A percentile compares a stretch with the other conserved stretches of the same genome.
phyloP scores from a whole-genome alignment of 2,888 invertebrate genomes.

The Oxyteleia sp. region DNA sequence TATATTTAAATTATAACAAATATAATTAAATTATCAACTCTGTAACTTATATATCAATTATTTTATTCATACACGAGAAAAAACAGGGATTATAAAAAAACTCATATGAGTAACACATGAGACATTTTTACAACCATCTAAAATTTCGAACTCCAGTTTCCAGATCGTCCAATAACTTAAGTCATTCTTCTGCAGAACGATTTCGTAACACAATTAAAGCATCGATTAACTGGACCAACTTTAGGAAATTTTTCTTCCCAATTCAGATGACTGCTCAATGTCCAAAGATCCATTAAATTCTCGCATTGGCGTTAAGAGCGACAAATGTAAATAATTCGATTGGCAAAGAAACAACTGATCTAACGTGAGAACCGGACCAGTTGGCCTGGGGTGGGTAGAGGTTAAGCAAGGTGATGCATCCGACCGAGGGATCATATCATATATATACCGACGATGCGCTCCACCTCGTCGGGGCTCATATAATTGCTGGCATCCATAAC shows the following conservation, averaged over 20 bases:
- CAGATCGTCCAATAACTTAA: too few relatives aligned
- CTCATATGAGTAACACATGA: too few relatives aligned
- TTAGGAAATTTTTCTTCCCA: neutral
- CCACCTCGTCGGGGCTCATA: conserved; percentile 86
- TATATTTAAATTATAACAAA: too few relatives aligned
- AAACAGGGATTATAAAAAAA: too few relatives aligned
- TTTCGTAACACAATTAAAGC: neutral
- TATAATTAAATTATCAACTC: too few relatives aligned
- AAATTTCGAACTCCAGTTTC: too few relatives aligned
- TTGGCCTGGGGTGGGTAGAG: conserved; percentile 76
- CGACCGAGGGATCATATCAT: conserved; percentile 84
- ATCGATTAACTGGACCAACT: neutral
- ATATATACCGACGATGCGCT: conserved; percentile 82
- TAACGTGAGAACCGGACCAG: conserved; percentile 84
- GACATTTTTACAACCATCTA: too few relatives aligned
- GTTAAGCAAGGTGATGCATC: conserved; percentile 81
- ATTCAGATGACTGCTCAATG: conserved; percentile 16
- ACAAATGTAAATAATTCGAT: conserved; percentile 82
- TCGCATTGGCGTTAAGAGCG: conserved; percentile 47
- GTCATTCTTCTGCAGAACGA: too few relatives aligned
- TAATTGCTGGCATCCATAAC: conserved; percentile 88
- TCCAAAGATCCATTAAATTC: conserved; percentile 54
- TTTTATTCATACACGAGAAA: too few relatives aligned
- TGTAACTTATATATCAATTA: too few relatives aligned
- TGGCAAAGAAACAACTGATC: conserved; percentile 79